Evolutionary conservation across 2,888 invertebrate genomes (phyloP), one percentile per base, ranked within the genome.

Genomic region (Anoplius nigerrimus): DNA sequence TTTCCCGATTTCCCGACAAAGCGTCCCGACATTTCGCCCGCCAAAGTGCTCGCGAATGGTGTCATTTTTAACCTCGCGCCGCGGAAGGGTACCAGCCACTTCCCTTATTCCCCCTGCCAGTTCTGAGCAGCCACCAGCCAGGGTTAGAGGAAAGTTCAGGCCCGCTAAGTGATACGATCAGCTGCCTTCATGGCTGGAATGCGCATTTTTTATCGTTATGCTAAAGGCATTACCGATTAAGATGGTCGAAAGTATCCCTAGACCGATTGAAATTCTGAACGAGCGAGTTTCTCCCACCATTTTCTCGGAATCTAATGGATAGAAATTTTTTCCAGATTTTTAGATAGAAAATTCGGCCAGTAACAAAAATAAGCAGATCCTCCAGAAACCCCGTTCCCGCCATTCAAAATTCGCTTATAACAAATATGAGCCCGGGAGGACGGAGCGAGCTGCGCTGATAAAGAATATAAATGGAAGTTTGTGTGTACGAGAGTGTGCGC

Each of bases 11-110:
- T 83, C 73, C 81, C 81, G 79, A 85, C 84, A 85, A 85, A 85
- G 83, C 82, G 83, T 65, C 68, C 71, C 66, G 76, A 65, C 78
- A 78, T 77, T 82, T 82, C 79, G 74, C 34, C 4, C 79, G 78
- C 82, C 79, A 82, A 83, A 85, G 86, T 84, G 83, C 84, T 78
- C 79, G 80, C 78, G 84, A 84, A 85, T 82, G 80, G 81, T 77
- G 79, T 80, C 85, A 82, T 86, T 86, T 86, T 85, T 84, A 82
- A 81, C 72, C 2, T 48, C 80, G 68, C 74, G 54, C 43, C 57
- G 66, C 62, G 55, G 67, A 72, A 45, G 62, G 63, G 66, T 56
- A 65, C 66, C 66, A 11, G 3, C 20, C 54, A 27, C 43, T 54
- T 27, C 68, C 62, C 62, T 59, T 62, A 58, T 53, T 42, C 45